Percentiles rank a stretch among this genome's conserved stretches.
Conservation (phyloP, 1,140 invertebrate species). For the Tetramorium alpestre region DNA sequence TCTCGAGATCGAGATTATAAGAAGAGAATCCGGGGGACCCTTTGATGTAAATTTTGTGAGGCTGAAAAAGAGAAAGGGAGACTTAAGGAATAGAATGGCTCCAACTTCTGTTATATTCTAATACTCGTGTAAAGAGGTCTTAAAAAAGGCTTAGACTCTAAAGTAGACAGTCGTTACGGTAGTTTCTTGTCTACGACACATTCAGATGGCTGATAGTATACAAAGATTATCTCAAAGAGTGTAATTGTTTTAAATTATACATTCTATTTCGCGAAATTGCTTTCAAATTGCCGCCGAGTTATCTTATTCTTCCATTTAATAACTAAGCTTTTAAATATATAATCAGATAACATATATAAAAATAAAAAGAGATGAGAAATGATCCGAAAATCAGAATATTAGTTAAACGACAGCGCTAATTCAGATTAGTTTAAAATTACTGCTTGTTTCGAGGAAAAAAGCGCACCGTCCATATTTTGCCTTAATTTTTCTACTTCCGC, state of each 20-base stretch:
- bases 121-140: slow-evolving; percentile 71
- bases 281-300: not conserved
- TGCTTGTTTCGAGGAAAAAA: slow-evolving; percentile 24
- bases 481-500: slow-evolving; percentile 54
- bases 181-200: slow-evolving; percentile 46
- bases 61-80: not conserved
- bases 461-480: slow-evolving; percentile 43
- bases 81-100: not conserved
- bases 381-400: not conserved
- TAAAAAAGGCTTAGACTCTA: slow-evolving; percentile 57
- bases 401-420: not conserved
- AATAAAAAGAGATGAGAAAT: not conserved
- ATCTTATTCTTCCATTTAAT: not conserved
- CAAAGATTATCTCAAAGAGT: not conserved
- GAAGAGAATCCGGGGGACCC: not conserved
- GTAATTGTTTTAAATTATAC: not conserved
- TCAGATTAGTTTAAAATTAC: slow-evolving; percentile 10
- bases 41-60: slow-evolving; percentile 38
- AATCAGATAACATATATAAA: not conserved
- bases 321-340: not conserved
- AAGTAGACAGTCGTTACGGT: slow-evolving; percentile 66
- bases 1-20: not conserved
- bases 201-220: not conserved
- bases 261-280: not conserved
- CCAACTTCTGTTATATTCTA: slow-evolving; percentile 64